Evolutionary conservation across 2,888 invertebrate species (phyloP).

Genomic region (Caenorhabditis sulstoni): DNA sequence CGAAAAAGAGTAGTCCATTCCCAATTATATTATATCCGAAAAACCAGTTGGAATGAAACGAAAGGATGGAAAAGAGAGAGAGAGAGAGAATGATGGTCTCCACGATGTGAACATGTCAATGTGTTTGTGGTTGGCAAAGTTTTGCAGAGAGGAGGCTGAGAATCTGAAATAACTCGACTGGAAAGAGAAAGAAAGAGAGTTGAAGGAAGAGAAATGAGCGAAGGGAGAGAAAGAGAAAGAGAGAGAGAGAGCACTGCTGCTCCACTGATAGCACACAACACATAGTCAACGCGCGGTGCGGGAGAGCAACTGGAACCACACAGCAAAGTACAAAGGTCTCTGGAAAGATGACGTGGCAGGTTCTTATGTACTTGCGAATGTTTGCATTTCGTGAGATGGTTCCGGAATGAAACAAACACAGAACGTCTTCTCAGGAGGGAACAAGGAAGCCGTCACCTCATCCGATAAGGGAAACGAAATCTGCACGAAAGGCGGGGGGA

Average conservation of each 20-base stretch:
- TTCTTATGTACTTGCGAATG: neutral
- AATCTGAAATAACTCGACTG: no score
- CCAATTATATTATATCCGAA: conserved; percentile 58
- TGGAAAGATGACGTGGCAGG: neutral
- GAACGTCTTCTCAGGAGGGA: no score
- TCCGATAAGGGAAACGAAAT: no score
- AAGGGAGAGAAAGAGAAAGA: neutral
- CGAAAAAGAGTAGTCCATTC: conserved; percentile 38
- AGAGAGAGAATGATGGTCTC: no score
- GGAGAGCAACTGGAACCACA: conserved; percentile 41
- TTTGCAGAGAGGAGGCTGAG: neutral
- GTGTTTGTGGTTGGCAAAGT: conserved; percentile 7
- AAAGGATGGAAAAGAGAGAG: no score
- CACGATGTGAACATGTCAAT: neutral
- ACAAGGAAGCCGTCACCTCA: no score
- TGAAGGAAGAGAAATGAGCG: neutral
- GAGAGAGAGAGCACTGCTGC: neutral
- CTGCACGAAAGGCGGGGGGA: no score
- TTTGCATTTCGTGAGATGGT: conserved; percentile 2
- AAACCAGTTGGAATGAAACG: conserved; percentile 27
- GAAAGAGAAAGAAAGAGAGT: neutral
- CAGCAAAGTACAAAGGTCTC: conserved; percentile 35
- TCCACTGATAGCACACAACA: conserved; percentile 32
- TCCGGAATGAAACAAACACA: neutral
- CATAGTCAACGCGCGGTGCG: conserved; percentile 45